Base-by-base conservation (phyloP, 2,113 vertebrate genomes). In the Taurulus bubalis region DNA sequence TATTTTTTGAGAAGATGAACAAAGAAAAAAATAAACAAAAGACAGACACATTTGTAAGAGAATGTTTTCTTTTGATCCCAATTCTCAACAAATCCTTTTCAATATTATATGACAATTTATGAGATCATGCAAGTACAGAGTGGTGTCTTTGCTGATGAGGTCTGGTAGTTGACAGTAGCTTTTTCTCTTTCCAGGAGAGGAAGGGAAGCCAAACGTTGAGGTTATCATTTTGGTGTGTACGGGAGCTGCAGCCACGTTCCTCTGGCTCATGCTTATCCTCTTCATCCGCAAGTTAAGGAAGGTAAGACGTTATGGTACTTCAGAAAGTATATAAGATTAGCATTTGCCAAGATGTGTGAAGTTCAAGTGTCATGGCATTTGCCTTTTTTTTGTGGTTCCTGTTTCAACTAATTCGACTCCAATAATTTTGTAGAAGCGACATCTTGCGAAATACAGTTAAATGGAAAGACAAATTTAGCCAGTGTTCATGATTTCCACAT, bases 241-340 rank as follows among this genome's bases (percentile, higher is more conserved):
- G 0, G 97, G 97, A 34, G 94, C 96, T 20, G 97, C 95, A 1
- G 97, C 97, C 26, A 98, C 96, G 0, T 97, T 98, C 90, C 97
- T 98, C 87, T 98, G 97, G 97, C 95, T 98, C 26, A 97, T 98
- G 78, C 95, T 98, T 15, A 97, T 97, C 58, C 94, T 98, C 9
- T 97, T 98, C 87, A 98, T 98, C 47, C 95, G 97, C 63, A 98
- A 98, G 72, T 92, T 98, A 8, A 94, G 96, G 83, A 98, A 97
- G 96, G 97, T 97, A 90, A 94, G 91, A 36, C 1, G 0, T 16
- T 36, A 7, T 1, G 16, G 47, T 18, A 30, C 34, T 34, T 51
- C 8, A 42, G 2, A 75, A 75, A 73, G 14, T 45, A 42, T 14
- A 26, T 42, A n/a, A 71, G 26, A 63, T 71, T 12, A 36, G 30